Percentiles rank a stretch among this genome's conserved stretches.
Evolutionary conservation across 2,888 invertebrate species (phyloP).

Genomic region (Chaetoderma sp.): DNA sequence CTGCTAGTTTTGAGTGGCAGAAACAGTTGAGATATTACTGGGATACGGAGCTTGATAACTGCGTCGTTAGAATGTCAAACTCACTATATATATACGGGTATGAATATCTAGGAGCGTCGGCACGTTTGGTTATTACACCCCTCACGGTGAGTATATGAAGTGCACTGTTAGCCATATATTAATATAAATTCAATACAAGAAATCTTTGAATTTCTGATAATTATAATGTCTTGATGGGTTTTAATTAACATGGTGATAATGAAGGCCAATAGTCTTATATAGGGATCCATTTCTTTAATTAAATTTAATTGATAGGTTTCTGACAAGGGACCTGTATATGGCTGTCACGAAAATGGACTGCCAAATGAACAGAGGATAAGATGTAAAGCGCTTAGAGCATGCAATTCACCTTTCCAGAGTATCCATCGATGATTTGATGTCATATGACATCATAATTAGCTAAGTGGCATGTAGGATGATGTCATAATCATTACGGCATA

Average conservation of each 20-base stretch:
- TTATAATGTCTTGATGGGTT: neutral
- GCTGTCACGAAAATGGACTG: too few relatives aligned
- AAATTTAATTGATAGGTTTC: too few relatives aligned
- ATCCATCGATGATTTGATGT: too few relatives aligned
- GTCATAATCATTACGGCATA: too few relatives aligned
- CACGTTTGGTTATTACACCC: slow-evolving; percentile 70
- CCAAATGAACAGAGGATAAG: too few relatives aligned
- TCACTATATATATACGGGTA: slow-evolving; percentile 69
- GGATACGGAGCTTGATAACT: slow-evolving; percentile 82
- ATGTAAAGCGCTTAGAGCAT: too few relatives aligned
- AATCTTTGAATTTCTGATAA: neutral
- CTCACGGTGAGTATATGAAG: slow-evolving; percentile 63
- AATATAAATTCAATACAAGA: too few relatives aligned
- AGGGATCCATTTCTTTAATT: too few relatives aligned
- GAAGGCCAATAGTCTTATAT: neutral
- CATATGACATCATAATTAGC: too few relatives aligned
- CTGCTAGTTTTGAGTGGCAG: slow-evolving; percentile 87
- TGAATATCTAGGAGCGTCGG: slow-evolving; percentile 70
- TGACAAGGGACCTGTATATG: too few relatives aligned
- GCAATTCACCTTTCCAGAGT: too few relatives aligned
- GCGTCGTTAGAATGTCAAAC: slow-evolving; percentile 75
- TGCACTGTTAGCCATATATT: slow-evolving; percentile 81
- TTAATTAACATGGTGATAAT: neutral
- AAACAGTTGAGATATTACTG: slow-evolving; percentile 93
- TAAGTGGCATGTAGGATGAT: too few relatives aligned